Conservation (phyloP, 92 coral and sea anemone genomes). For the Paramuricea clavata region DNA sequence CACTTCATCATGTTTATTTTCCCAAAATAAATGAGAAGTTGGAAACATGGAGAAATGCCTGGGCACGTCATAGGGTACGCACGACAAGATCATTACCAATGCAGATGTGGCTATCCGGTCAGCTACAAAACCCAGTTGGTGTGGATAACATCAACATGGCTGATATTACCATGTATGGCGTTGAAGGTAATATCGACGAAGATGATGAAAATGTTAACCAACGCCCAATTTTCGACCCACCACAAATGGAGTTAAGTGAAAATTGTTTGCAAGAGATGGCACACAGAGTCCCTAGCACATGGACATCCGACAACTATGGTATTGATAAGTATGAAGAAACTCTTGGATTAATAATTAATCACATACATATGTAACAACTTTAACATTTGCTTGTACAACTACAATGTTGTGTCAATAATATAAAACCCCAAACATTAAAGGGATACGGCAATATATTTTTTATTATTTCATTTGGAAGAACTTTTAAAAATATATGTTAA, state of each 20-base stretch:
- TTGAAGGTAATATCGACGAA: conserved; percentile 61
- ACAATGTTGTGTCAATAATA: conserved; percentile 5
- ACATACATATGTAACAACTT: conserved; percentile 13
- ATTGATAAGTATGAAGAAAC: conserved; percentile 65
- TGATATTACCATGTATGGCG: conserved; percentile 64
- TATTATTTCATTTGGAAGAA: too few relatives aligned
- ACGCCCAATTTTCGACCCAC: conserved; percentile 67
- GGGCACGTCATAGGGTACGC: conserved; percentile 70
- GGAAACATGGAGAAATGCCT: conserved; percentile 72
- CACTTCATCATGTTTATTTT: conserved; percentile 70
- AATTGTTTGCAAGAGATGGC: conserved; percentile 62
- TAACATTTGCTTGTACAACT: conserved; percentile 8
- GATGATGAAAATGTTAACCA: conserved; percentile 57
- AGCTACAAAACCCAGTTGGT: conserved; percentile 72
- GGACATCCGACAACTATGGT: conserved; percentile 71
- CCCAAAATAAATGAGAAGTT: conserved; percentile 66
- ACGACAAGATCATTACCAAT: conserved; percentile 70
- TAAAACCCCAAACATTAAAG: not conserved
- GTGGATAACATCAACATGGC: conserved; percentile 47
- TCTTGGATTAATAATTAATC: conserved; percentile 56
- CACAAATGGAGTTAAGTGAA: conserved; percentile 53
- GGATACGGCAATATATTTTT: too few relatives aligned
- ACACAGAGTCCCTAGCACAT: conserved; percentile 50
- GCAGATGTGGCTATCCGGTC: conserved; percentile 78
- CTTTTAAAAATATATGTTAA: too few relatives aligned